Percentiles rank a stretch among this genome's conserved stretches.
Conservation (phyloP, 2,888 invertebrate species). For the Ligdia adustata region DNA sequence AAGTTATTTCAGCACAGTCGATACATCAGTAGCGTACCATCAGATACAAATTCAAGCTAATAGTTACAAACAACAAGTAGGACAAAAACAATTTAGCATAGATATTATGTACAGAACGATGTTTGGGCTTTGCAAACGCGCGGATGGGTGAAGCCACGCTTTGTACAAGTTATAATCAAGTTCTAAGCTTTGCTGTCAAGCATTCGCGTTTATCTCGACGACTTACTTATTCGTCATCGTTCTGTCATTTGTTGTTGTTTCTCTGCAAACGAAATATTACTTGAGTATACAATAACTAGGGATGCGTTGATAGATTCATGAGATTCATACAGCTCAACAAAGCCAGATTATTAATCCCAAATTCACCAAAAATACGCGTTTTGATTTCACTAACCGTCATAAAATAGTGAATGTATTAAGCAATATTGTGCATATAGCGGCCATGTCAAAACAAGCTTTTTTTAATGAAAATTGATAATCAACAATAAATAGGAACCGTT, state of each 20-base stretch:
- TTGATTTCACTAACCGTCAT: neutral
- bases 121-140: constrained; percentile 36
- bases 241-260: constrained; percentile 71
- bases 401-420: constrained; percentile 1
- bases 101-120: constrained; percentile 53
- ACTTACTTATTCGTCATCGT: constrained; percentile 79
- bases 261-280: constrained; percentile 69
- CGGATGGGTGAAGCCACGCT: constrained; percentile 45
- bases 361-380: constrained; percentile 1
- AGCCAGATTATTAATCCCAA: neutral
- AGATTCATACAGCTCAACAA: constrained; percentile 1
- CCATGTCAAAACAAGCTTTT: too few relatives aligned
- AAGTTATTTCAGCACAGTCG: constrained; percentile 15
- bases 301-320: constrained; percentile 22
- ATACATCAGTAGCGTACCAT: constrained; percentile 13
- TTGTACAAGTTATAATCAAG: constrained; percentile 20
- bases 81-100: constrained; percentile 16
- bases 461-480: too few relatives aligned
- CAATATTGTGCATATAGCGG: too few relatives aligned
- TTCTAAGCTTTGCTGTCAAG: constrained; percentile 22
- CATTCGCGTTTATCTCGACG: constrained; percentile 31
- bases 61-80: constrained; percentile 8
- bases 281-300: constrained; percentile 41
- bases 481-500: too few relatives aligned
- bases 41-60: constrained; percentile 18